Conservation (phyloP, 2,888 invertebrate species). For the Drosophila emarginata region DNA sequence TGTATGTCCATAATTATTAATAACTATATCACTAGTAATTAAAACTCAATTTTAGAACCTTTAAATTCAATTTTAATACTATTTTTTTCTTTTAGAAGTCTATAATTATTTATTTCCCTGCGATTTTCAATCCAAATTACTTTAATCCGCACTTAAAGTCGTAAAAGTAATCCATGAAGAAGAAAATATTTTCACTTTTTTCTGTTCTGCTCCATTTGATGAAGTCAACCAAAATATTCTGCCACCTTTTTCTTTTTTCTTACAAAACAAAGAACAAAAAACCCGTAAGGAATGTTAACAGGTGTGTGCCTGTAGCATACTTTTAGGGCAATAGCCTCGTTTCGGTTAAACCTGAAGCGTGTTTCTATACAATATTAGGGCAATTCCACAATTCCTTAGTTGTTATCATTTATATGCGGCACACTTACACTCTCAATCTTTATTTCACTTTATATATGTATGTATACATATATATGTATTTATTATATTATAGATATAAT, state of each 20-base stretch:
- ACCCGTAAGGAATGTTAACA: constrained; percentile 27
- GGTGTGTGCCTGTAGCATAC: constrained; percentile 44
- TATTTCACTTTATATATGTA: constrained; percentile 14
- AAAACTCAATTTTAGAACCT: too few species aligned
- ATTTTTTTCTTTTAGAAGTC: too few species aligned
- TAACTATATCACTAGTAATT: too few species aligned
- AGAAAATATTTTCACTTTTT: not conserved
- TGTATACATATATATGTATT: constrained; percentile 29
- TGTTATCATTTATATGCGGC: not conserved
- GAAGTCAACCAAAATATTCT: constrained; percentile 29
- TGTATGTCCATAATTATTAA: too few species aligned
- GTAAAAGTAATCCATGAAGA: not conserved
- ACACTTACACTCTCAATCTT: not conserved
- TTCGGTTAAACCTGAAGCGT: constrained; percentile 40
- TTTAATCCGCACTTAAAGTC: not conserved
- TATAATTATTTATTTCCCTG: not conserved
- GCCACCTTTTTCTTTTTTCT: not conserved
- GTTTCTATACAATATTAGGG: constrained; percentile 56
- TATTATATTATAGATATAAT: constrained; percentile 1
- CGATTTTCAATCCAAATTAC: not conserved
- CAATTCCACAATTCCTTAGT: constrained; percentile 34
- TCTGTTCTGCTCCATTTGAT: constrained; percentile 1
- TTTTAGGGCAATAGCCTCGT: constrained; percentile 16
- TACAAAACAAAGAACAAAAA: too few species aligned
- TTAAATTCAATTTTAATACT: too few species aligned